Evolutionary conservation across 1,140 invertebrate species (phyloP).

Genomic region (Eumeta japonica): DNA sequence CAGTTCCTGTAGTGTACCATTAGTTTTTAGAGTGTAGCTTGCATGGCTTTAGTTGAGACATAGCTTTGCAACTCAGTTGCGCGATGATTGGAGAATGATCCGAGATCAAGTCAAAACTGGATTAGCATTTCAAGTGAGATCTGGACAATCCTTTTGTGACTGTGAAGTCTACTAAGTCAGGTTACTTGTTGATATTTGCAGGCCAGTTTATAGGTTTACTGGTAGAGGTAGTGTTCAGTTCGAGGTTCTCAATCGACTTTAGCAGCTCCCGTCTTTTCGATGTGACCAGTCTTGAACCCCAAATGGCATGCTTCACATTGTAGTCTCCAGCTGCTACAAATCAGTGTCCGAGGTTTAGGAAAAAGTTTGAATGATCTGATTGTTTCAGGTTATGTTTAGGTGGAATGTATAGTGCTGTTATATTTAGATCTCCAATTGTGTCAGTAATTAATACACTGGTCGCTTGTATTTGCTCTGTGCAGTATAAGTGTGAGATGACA

Average conservation of each 20-base stretch:
- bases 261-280: slow-evolving; percentile 20
- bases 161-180: slow-evolving; percentile 38
- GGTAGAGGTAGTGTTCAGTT: slow-evolving; percentile 18
- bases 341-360: slow-evolving; percentile 8
- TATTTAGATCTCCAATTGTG: no score
- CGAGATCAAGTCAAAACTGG: slow-evolving; percentile 10
- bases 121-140: slow-evolving; percentile 5
- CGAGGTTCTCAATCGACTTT: slow-evolving; percentile 15
- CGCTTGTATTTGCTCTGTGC: slow-evolving; percentile 3
- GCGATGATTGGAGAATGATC: slow-evolving; percentile 11
- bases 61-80: no score
- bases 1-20: slow-evolving; percentile 9
- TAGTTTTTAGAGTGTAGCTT: slow-evolving; percentile 8
- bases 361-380: no score
- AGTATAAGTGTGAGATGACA: no score
- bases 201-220: no score
- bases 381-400: no score
- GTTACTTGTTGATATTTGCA: slow-evolving; percentile 24
- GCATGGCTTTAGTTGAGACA: background rate
- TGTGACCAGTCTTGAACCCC: slow-evolving; percentile 30
- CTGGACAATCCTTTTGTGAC: slow-evolving; percentile 19
- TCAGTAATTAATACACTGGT: no score
- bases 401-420: no score
- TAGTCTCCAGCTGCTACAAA: slow-evolving; percentile 29
- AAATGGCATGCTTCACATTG: slow-evolving; percentile 41